These are phyloP conservation scores for Pyrochroa serraticornis DNA, from an alignment of 2,888 invertebrate genomes.

Conservation along the genomic window DNA sequence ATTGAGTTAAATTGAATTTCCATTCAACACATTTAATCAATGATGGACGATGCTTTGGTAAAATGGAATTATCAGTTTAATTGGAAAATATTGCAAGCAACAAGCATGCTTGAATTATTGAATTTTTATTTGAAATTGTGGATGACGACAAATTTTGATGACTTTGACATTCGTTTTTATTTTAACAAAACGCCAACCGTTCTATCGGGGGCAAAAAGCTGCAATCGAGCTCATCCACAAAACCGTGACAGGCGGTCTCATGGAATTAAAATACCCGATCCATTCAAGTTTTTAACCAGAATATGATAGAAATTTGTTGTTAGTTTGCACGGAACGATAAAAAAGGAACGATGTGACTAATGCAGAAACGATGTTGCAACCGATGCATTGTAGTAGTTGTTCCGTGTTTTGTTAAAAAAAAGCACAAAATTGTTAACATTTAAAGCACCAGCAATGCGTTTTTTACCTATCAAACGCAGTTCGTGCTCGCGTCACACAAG, in stretches of 20 bases:
- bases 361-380: constrained; percentile 27
- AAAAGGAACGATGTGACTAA: constrained; percentile 26
- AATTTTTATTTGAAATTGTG: too few relatives aligned
- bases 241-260: constrained; percentile 18
- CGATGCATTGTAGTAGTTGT: constrained; percentile 19
- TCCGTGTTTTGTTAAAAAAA: constrained; percentile 17
- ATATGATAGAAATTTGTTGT: constrained; percentile 16
- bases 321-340: constrained; percentile 2
- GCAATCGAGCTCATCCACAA: constrained; percentile 20
- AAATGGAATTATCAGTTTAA: too few relatives aligned
- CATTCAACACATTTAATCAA: too few relatives aligned
- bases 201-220: constrained; percentile 11
- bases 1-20: too few relatives aligned
- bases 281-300: constrained; percentile 19
- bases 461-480: too few relatives aligned
- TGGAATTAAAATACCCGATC: constrained; percentile 12
- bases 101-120: too few relatives aligned
- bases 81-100: too few relatives aligned
- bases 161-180: too few relatives aligned
- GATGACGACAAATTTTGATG: too few relatives aligned
- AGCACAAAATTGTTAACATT: constrained; percentile 24
- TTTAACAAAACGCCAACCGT: constrained; percentile 5
- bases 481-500: too few relatives aligned
- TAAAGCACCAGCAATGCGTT: not conserved
- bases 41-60: too few relatives aligned